Percentiles rank a stretch among this genome's conserved stretches.
phyloP scores from a whole-genome alignment of 92 coral and sea anemone species.

The Epizoanthus stellaris region DNA sequence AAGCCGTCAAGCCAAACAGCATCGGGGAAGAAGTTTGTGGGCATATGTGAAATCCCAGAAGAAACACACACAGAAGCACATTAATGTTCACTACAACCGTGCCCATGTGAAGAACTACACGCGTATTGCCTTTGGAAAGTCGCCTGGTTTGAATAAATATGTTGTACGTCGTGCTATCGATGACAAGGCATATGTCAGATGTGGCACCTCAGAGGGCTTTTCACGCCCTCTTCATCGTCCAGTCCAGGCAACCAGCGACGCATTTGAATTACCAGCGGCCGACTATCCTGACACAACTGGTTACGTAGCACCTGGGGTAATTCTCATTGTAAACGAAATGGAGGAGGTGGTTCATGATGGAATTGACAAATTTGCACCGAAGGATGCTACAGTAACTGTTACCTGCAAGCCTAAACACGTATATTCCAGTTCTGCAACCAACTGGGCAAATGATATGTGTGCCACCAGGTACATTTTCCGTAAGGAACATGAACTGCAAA shows the following conservation, averaged over 20 bases:
- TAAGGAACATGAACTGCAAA: conserved; percentile 58
- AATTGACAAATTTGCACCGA: conserved; percentile 49
- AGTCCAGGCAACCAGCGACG: conserved; percentile 35
- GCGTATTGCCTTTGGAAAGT: conserved; percentile 52
- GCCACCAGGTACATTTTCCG: conserved; percentile 39
- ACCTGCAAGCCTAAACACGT: conserved; percentile 63
- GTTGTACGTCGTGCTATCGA: conserved; percentile 51
- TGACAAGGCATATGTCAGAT: conserved; percentile 53
- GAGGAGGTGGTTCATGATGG: conserved; percentile 61
- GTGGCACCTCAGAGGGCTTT: conserved; percentile 67
- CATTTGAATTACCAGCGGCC: conserved; percentile 22
- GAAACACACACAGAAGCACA: conserved; percentile 16
- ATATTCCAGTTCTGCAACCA: conserved; percentile 64
- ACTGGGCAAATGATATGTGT: conserved; percentile 66
- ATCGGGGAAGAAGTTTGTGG: conserved; percentile 61
- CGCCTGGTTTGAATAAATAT: not conserved
- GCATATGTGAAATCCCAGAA: conserved; percentile 41
- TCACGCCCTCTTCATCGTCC: conserved; percentile 62
- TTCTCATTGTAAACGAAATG: conserved; percentile 62
- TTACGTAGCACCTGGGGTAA: conserved; percentile 66
- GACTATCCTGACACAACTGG: conserved; percentile 72
- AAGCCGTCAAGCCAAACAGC: conserved; percentile 56
- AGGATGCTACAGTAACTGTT: conserved; percentile 58
- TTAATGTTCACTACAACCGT: conserved; percentile 59
- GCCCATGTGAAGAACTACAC: conserved; percentile 62